Percentiles rank a stretch among this genome's conserved stretches.
phyloP scores from a whole-genome alignment of 2,797 vertebrate genomes.

The Delichon dasypus region DNA sequence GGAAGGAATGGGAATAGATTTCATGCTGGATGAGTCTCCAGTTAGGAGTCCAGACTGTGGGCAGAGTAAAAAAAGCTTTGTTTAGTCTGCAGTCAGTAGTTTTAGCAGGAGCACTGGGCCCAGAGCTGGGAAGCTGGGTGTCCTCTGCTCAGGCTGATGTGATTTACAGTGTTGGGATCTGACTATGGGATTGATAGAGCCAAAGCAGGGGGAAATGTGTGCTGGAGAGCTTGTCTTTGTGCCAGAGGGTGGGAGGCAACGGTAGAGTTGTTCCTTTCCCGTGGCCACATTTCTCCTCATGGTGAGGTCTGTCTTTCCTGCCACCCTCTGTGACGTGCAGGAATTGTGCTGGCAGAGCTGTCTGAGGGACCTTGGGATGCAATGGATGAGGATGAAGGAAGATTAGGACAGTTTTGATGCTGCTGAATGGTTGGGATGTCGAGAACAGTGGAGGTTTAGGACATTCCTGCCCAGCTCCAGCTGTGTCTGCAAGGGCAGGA shows the following conservation, averaged over 20 bases:
- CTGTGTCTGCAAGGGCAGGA: accelerated
- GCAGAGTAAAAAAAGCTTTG: not conserved
- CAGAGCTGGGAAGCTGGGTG: not conserved
- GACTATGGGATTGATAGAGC: not conserved
- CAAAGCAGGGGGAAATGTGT: not conserved
- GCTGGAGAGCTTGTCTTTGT: not conserved
- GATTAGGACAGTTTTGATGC: not conserved
- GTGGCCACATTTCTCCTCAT: accelerated
- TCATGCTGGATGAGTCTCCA: not conserved
- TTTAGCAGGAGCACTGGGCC: not conserved
- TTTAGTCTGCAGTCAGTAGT: not conserved
- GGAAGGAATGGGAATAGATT: not conserved
- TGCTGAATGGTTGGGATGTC: not conserved
- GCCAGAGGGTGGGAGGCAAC: not conserved
- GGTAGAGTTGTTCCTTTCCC: not conserved
- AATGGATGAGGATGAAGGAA: not conserved
- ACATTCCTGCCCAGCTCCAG: accelerated
- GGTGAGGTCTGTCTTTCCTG: accelerated
- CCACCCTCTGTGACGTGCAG: accelerated
- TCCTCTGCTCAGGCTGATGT: not conserved
- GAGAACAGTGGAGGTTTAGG: not conserved
- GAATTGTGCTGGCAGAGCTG: not conserved
- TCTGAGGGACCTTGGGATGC: not conserved
- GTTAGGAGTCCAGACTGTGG: not conserved
- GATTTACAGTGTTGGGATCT: not conserved